Evolutionary conservation across 2,797 vertebrate species (phyloP).

Genomic region (Anguilla megastoma): DNA sequence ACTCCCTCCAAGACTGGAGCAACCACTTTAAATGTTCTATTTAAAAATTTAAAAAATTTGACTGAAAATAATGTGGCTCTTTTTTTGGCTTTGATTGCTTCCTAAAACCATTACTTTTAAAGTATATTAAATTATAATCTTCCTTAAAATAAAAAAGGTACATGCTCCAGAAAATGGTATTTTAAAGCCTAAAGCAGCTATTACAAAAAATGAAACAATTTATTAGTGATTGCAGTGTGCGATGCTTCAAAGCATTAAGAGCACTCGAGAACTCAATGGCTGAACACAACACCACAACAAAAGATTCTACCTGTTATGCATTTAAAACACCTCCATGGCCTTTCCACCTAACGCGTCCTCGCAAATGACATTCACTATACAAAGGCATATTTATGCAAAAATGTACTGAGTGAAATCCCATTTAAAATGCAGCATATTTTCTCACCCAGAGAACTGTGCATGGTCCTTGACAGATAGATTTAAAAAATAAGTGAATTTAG

Average conservation of each 20-base stretch:
- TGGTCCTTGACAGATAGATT: neutral
- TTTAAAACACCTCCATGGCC: neutral
- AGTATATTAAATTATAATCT: neutral
- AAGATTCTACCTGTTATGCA: neutral
- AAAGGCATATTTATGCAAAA: neutral
- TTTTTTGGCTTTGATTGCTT: neutral
- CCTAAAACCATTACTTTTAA: neutral
- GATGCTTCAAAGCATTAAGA: neutral
- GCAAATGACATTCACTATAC: neutral
- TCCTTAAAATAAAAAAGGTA: neutral
- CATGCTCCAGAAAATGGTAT: neutral
- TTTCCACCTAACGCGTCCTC: neutral
- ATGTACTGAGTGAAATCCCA: neutral
- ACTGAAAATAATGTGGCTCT: neutral
- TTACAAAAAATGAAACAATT: neutral
- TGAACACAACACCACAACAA: neutral
- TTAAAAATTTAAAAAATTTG: neutral
- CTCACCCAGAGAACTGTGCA: neutral
- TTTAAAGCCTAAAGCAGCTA: neutral
- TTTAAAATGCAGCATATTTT: neutral
- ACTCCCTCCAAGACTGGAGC: neutral
- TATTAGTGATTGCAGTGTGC: neutral
- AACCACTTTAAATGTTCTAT: neutral
- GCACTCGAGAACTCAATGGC: neutral
- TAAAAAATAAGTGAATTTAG: neutral